phyloP scores from a whole-genome alignment of 2,797 vertebrate genomes.

The Danio jaintianensis region DNA sequence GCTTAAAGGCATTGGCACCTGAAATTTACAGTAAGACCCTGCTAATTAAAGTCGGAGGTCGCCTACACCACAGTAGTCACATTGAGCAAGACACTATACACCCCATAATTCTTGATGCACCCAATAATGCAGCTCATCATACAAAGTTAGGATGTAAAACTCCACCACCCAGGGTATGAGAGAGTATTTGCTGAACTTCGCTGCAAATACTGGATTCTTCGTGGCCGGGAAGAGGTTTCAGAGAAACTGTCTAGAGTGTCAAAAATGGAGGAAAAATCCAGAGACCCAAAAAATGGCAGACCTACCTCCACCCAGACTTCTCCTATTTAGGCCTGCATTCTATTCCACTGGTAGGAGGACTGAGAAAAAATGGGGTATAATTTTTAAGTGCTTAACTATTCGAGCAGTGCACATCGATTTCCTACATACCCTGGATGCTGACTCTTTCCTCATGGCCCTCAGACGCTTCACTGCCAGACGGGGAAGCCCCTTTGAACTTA shows the following conservation, averaged over 20 bases:
- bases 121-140: not conserved
- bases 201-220: too few species aligned
- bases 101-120: not conserved
- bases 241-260: not conserved
- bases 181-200: not conserved
- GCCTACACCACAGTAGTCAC: not conserved
- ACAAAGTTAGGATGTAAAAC: not conserved
- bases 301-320: not conserved
- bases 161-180: not conserved
- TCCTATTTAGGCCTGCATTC: not conserved
- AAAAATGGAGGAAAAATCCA: not conserved
- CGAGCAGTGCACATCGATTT: not conserved
- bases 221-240: not conserved
- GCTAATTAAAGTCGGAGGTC: not conserved
- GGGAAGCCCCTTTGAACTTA: not conserved
- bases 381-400: constrained; percentile 6
- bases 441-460: constrained; percentile 3
- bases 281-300: not conserved
- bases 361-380: not conserved
- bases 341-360: not conserved
- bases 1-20: not conserved
- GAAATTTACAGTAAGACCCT: not conserved
- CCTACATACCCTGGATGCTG: not conserved
- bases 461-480: not conserved
- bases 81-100: not conserved